Percentiles rank a stretch among this genome's conserved stretches.
Conservation (phyloP, 1,140 invertebrate genomes). For the Mercenaria mercenaria region DNA sequence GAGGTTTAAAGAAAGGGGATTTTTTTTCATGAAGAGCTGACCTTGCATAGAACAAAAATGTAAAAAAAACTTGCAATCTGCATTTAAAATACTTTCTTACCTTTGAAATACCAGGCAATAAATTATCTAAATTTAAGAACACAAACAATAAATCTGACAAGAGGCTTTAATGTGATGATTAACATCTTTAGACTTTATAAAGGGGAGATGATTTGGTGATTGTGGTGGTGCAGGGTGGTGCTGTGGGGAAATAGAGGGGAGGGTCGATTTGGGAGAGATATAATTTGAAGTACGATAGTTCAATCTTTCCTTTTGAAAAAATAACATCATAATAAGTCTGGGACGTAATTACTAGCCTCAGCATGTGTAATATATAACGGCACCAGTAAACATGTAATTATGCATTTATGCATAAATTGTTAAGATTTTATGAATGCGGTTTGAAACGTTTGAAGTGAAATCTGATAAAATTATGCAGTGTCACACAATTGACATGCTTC, state of each 20-base stretch:
- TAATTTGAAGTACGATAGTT: no score
- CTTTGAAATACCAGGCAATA: background rate
- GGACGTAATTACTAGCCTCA: background rate
- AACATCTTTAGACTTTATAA: background rate
- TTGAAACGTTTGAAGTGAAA: background rate
- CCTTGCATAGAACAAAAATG: no score
- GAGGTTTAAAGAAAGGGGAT: no score
- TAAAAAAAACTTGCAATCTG: background rate
- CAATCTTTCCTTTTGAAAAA: background rate
- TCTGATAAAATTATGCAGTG: constrained; percentile 12
- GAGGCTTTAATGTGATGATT: background rate
- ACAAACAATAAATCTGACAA: constrained; percentile 17
- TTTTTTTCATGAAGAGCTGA: no score
- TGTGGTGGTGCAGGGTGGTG: no score
- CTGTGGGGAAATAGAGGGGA: no score
- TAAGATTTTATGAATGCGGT: background rate
- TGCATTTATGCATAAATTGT: constrained; percentile 10
- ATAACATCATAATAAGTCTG: background rate
- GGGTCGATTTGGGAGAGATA: no score
- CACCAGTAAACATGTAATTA: background rate
- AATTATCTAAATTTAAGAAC: constrained; percentile 2
- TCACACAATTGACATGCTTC: background rate
- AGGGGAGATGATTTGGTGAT: background rate
- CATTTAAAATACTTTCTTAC: background rate
- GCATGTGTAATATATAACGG: background rate